phyloP scores from a whole-genome alignment of 2,888 invertebrate species.

The Drosophila putrida region DNA sequence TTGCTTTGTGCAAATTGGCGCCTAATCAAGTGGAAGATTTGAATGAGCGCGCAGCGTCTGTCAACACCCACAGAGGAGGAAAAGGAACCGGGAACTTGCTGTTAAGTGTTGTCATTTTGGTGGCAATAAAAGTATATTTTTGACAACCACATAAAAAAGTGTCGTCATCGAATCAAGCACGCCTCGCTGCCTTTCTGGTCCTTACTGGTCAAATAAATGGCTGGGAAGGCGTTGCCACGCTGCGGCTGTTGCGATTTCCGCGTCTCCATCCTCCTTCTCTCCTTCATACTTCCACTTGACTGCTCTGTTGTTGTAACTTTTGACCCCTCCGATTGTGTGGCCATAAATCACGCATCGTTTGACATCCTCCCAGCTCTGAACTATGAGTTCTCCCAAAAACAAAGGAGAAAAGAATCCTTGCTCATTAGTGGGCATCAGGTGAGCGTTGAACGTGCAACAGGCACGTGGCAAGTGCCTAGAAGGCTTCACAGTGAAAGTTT shows the following conservation, averaged over 20 bases:
- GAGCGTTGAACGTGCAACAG: slow-evolving; percentile 49
- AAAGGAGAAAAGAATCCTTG: slow-evolving; percentile 11
- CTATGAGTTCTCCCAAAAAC: not conserved
- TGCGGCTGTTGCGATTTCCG: slow-evolving; percentile 76
- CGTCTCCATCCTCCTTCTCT: slow-evolving; percentile 20
- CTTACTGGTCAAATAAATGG: slow-evolving; percentile 16
- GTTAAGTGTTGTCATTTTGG: slow-evolving; percentile 80
- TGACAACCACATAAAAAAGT: slow-evolving; percentile 71
- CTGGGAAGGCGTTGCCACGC: slow-evolving; percentile 65
- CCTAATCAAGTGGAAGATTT: slow-evolving; percentile 82
- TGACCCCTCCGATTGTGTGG: slow-evolving; percentile 52
- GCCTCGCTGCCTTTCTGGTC: slow-evolving; percentile 48
- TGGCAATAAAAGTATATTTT: slow-evolving; percentile 80
- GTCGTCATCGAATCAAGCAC: slow-evolving; percentile 63
- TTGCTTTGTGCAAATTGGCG: slow-evolving; percentile 73
- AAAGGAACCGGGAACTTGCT: slow-evolving; percentile 3
- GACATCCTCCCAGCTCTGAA: slow-evolving; percentile 38
- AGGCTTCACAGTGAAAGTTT: slow-evolving; percentile 73
- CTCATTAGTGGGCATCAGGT: slow-evolving; percentile 69
- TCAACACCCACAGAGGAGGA: slow-evolving; percentile 43
- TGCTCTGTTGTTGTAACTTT: slow-evolving; percentile 53
- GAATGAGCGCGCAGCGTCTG: slow-evolving; percentile 61
- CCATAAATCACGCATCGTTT: slow-evolving; percentile 73
- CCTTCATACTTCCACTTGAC: slow-evolving; percentile 62
- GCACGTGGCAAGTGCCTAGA: slow-evolving; percentile 63